Evolutionary conservation across 2,888 invertebrate species (phyloP).

Genomic region (Xestia c-nigrum): DNA sequence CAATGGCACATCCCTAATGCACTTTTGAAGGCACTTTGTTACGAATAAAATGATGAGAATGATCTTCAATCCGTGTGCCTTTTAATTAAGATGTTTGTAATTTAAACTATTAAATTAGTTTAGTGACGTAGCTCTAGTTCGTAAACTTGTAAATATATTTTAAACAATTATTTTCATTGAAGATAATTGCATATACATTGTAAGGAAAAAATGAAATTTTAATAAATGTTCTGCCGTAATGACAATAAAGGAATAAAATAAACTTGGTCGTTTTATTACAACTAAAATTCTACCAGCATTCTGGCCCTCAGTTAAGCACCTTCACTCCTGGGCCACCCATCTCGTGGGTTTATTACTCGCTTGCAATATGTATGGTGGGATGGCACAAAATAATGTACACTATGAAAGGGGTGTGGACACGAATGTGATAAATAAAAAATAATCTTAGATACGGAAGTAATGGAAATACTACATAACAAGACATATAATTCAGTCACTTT

Average conservation of each 20-base stretch:
- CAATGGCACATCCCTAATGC: conserved; percentile 60
- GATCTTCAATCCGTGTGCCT: conserved; percentile 81
- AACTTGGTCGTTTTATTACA: conserved; percentile 54
- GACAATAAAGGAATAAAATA: conserved; percentile 89
- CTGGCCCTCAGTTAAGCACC: neutral
- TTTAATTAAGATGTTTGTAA: conserved; percentile 81
- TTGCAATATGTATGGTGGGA: too few species aligned
- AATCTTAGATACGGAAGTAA: neutral
- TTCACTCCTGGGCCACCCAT: too few species aligned
- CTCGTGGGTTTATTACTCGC: too few species aligned
- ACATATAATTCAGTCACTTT: neutral
- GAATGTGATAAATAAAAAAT: neutral
- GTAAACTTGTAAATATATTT: conserved; percentile 85
- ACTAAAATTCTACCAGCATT: neutral
- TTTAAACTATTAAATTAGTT: conserved; percentile 82
- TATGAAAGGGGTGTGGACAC: too few species aligned
- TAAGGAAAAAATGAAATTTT: conserved; percentile 87
- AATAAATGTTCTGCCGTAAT: conserved; percentile 88
- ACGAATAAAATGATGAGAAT: conserved; percentile 41
- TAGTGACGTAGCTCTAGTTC: conserved; percentile 71
- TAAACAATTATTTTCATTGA: conserved; percentile 89
- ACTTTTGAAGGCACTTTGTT: conserved; percentile 63
- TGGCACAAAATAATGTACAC: too few species aligned
- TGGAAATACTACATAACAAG: neutral
- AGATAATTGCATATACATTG: conserved; percentile 84